Evolutionary conservation across 2,113 vertebrate genomes (phyloP), one percentile per base, ranked within the genome.

Genomic region (Camarhynchus parvulus): DNA sequence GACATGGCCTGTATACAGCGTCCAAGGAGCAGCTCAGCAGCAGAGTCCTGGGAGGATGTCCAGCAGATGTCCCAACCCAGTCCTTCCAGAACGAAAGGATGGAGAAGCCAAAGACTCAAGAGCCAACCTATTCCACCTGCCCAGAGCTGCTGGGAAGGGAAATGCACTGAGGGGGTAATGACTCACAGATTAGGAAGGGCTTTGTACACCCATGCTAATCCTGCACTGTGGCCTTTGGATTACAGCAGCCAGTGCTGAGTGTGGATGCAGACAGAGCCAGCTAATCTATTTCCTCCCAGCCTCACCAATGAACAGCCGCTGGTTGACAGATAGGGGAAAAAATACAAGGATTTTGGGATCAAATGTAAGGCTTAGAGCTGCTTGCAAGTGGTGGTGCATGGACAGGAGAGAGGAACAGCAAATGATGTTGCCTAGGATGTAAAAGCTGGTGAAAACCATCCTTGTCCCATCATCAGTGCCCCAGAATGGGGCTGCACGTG

Each of bases 181-280:
- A 96, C 83, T 96, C 85, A 92, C 77, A 81, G 96, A 95, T 97
- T 94, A 97, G 90, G 69, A 92, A 90, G 49, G 80, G 85, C 85
- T 96, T 97, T 97, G 93, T 93, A 94, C 58, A 84, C 83, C 94
- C 44, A 13, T 94, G 61, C 53, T 96, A 97, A 96, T 96, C 96
- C 95, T 86, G 31, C 72, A 35, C 56, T 78, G 90, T 86, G 88
- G 58, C 85, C 80, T 87, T 81, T 69, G 95, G 95, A 96, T 96
- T 97, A 95, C 84, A 58, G 78, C 74, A 87, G 74, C 62, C 58
- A 46, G 42, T 19, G 44, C 0, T 0, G 64, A 88, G 56, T 1
- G 9, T 5, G 2, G 77, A 66, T 13, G 6, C 56, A 83, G 84
- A 49, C 31, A 44, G 39, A 75, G 67, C 49, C 83, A 82, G 85